Evolutionary conservation across 2,113 vertebrate species (phyloP).

Genomic region (Ptyas mucosa): DNA sequence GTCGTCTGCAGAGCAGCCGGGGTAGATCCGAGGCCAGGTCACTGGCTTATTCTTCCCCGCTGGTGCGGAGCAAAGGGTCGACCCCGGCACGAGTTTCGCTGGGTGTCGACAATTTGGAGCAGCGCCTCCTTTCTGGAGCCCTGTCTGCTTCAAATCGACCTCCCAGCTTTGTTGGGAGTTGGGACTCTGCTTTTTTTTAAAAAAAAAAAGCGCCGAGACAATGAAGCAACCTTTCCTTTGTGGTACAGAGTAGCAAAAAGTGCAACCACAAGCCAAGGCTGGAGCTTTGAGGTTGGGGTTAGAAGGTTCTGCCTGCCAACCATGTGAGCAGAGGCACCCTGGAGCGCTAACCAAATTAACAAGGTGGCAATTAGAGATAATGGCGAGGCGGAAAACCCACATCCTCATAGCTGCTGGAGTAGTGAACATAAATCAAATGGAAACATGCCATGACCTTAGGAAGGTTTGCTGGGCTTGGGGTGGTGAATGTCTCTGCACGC

Average conservation of each 20-base stretch:
- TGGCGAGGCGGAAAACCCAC: constrained; percentile 9
- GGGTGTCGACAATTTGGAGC: not conserved
- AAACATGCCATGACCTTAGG: not conserved
- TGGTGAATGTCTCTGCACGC: not conserved
- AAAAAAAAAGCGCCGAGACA: not conserved
- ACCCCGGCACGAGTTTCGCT: not conserved
- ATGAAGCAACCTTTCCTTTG: not conserved
- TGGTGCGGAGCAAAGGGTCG: not conserved
- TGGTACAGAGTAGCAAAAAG: not conserved
- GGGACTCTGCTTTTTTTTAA: not conserved
- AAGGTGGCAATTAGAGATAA: constrained; percentile 20
- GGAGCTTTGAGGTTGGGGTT: not conserved
- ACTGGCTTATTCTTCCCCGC: not conserved
- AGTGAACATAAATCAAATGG: not conserved
- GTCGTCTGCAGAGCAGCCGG: constrained; percentile 41
- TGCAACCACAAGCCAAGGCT: not conserved
- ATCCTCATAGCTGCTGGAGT: not conserved
- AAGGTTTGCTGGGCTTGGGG: not conserved
- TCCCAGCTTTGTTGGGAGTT: not conserved
- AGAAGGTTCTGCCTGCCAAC: not conserved
- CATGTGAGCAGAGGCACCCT: not conserved
- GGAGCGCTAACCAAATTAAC: constrained; percentile 12
- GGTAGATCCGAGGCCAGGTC: constrained; percentile 35
- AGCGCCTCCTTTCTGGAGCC: too few relatives aligned
- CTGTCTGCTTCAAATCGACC: not conserved